Evolutionary conservation across 2,113 vertebrate genomes (phyloP), one percentile per base, ranked within the genome.

Genomic region (Bubo bubo): DNA sequence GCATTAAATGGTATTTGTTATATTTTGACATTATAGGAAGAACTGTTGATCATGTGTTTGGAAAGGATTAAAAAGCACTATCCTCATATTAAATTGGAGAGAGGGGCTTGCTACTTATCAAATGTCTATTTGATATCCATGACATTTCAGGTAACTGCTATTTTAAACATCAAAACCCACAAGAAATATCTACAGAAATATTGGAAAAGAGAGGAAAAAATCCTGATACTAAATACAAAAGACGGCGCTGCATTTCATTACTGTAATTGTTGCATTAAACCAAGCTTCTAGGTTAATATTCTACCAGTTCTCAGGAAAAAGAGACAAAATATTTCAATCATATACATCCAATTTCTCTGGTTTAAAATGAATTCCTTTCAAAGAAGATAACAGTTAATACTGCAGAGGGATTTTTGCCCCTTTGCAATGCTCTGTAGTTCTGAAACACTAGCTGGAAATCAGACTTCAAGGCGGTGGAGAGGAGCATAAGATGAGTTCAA

Each of bases 401-500:
- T 62, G 67, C 27, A 63, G 68, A 90, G 63, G 49, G 27, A 56
- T 32, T 86, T 86, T 71, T 84, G 43, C 53, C 28, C 43, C 62
- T 73, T 70, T 70, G 41, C 75, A 79, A 50, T 50, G 21, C 68
- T 89, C 63, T 76, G 1, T 41, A 87, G 64, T 86, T 95, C 80
- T 94, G 55, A 96, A 88, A 45, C 72, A n/a, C 50, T 73, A n/a
- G 47, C 85, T 95, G 47, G 67, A 94, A 93, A 82, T 30, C 56
- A 71, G 73, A 96, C 96, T 95, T 95, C 76, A 96, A 94, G 89
- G 87, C 53, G 90, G 68, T 15, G 4, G 56, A 95, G 34, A 43
- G 66, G 27, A 80, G 76, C 41, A 26, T 79, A 50, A 92, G 59
- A 71, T 41, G 59, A 82, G 63, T 86, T 90, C 83, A 84, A 90